A percentile compares a stretch with the other conserved stretches of the same genome.
Conservation (phyloP, 1,140 invertebrate genomes). For the Aleiodes sp. region DNA sequence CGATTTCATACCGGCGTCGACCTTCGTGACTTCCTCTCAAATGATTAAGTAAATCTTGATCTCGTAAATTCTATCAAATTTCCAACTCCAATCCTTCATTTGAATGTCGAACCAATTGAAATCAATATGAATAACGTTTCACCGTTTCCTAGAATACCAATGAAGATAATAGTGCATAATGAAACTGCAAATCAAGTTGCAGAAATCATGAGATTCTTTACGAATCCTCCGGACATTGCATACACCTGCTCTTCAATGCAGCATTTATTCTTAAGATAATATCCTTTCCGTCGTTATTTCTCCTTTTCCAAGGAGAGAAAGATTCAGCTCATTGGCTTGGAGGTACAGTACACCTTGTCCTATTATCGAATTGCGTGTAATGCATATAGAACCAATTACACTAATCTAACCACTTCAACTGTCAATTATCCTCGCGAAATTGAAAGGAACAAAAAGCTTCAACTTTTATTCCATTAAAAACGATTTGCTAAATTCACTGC, state of each 20-base stretch:
- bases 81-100: not conserved
- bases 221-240: not conserved
- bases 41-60: not conserved
- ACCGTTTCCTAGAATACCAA: too few relatives aligned
- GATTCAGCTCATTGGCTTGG: too few relatives aligned
- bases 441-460: too few relatives aligned
- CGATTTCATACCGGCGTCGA: not conserved
- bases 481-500: too few relatives aligned
- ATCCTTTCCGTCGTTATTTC: not conserved
- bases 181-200: not conserved
- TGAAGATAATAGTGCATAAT: too few relatives aligned
- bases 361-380: too few relatives aligned
- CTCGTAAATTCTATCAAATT: not conserved
- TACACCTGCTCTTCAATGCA: not conserved
- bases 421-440: too few relatives aligned
- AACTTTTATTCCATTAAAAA: too few relatives aligned
- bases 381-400: too few relatives aligned
- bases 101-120: not conserved
- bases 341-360: too few relatives aligned
- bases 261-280: not conserved
- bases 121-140: too few relatives aligned
- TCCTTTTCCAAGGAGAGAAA: not conserved
- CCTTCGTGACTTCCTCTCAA: not conserved
- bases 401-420: too few relatives aligned
- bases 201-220: not conserved